A percentile compares a stretch with the other conserved stretches of the same genome.
Evolutionary conservation across 53 echinoderm and acorn worm species (phyloP).

Genomic region (Actinopyga echinites): DNA sequence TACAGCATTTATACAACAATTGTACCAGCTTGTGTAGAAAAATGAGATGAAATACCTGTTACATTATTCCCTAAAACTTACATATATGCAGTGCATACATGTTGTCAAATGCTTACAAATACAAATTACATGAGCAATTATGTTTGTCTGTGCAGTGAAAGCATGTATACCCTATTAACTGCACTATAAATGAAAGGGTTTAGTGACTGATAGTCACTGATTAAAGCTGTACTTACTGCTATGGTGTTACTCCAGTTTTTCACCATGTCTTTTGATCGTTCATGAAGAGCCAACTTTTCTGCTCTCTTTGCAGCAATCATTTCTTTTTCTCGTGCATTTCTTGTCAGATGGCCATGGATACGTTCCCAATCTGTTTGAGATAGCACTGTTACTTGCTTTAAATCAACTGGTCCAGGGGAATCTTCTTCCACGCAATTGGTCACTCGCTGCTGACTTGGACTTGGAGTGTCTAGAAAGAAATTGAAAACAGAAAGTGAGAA

Average conservation of each 20-base stretch:
- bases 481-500: neutral
- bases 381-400: constrained; percentile 84
- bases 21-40: no score
- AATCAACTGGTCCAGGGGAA: constrained; percentile 43
- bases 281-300: constrained; percentile 77
- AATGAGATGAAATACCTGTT: no score
- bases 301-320: constrained; percentile 53
- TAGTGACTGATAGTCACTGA: neutral
- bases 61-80: no score
- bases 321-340: constrained; percentile 70
- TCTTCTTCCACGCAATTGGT: neutral
- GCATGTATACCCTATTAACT: no score
- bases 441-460: neutral
- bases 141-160: no score
- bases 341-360: constrained; percentile 83
- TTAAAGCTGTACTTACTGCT: constrained; percentile 71
- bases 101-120: no score
- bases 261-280: constrained; percentile 88
- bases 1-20: no score
- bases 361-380: constrained; percentile 85
- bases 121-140: no score
- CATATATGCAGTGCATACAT: no score
- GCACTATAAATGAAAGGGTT: no score
- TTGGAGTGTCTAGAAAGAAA: constrained; percentile 48
- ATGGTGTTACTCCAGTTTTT: constrained; percentile 99